Base-by-base conservation (phyloP, 2,888 invertebrate species). In the Stictocephala bisonia region DNA sequence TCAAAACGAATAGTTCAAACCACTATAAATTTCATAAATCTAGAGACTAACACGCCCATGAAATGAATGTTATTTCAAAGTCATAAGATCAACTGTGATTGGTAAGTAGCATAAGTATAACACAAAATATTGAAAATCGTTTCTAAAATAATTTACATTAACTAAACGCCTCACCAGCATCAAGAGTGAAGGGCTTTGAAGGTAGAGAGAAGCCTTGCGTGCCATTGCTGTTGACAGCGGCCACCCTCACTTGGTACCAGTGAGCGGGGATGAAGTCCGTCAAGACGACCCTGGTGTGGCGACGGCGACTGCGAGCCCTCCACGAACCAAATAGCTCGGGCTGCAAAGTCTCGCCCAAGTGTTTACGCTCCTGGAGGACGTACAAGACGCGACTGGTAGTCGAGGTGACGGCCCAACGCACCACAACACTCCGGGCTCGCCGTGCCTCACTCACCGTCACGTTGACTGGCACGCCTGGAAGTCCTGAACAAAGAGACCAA, bases 201-300 rank as follows among this genome's bases (percentile, higher is more conserved):
- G 87, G 88, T 20, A 85, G 84, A 0, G 92, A 92, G 80, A 89
- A 93, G 9, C 93, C 93, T 75, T 89, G 85, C 3, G 91, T 91
- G 0, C 93, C 93, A 66, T 89, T 87, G 0, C 87, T 87, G 81
- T 90, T 92, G 2, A 93, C 88, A 0, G 93, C 90, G 0, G 93
- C 92, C 3, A 93, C 90, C n/a, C 93, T 86, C 81, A 93, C 92
- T 78, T 92, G 90, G 83, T 93, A 93, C 92, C 92, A 93, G 60
- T 90, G 88, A 2, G 92, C 93, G 0, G 91, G 89, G 60, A 89
- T 82, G 29, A 88, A 82, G 71, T 87, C 86, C 22, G 86, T 87
- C 11, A 90, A 82, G 0, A 87, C 85, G 1, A 86, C 85, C 76
- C 86, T 86, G 0, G 87, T 85, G 78, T 88, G 88, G 75, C 80